Conservation (phyloP, 2,113 vertebrate species). For the Malurus elegans region DNA sequence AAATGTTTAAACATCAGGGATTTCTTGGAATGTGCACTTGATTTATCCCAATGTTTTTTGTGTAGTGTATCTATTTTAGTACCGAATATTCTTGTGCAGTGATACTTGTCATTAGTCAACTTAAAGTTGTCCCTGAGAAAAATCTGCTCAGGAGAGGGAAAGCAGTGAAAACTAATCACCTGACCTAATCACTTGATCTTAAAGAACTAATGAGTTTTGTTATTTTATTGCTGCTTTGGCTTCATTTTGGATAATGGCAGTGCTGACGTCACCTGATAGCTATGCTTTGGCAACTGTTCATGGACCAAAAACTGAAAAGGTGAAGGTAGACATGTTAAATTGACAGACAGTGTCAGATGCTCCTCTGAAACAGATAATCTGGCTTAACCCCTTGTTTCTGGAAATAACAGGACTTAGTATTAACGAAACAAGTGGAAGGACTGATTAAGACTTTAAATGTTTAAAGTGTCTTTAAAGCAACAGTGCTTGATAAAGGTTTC, state of each 20-base stretch:
- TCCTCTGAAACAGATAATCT: neutral
- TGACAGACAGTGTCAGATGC: neutral
- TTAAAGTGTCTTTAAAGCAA: neutral
- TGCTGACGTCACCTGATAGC: neutral
- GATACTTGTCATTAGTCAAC: neutral
- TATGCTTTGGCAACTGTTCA: neutral
- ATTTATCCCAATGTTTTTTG: neutral
- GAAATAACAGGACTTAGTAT: neutral
- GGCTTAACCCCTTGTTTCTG: neutral
- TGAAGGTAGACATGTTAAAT: neutral
- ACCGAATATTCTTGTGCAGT: neutral
- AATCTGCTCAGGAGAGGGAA: neutral
- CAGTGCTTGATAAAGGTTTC: neutral
- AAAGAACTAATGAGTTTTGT: neutral
- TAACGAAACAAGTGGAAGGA: neutral
- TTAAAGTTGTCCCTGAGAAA: neutral
- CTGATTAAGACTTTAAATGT: neutral
- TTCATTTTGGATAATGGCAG: neutral
- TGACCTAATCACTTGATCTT: neutral
- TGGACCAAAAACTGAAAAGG: neutral
- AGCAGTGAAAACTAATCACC: neutral
- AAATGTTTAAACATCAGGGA: neutral
- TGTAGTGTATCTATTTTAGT: neutral
- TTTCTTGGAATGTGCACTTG: neutral
- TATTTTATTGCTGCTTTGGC: neutral